Conservation (phyloP, 1,140 invertebrate species). For the Teleopsis dalmanni region DNA sequence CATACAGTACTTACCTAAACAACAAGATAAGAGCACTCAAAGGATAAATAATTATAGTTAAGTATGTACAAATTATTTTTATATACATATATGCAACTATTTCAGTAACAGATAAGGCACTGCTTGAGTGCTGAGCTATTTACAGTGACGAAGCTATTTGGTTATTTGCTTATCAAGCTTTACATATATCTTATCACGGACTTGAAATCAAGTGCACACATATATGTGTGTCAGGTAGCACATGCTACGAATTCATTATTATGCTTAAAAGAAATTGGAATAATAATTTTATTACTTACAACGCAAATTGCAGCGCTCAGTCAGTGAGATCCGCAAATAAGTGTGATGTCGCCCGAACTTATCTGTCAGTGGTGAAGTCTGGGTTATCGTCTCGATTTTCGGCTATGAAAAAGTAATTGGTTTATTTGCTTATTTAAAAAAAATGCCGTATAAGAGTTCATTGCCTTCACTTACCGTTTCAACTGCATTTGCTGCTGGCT, state of each 20-base stretch:
- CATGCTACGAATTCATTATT: neutral
- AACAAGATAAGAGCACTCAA: too few relatives aligned
- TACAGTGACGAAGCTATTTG: neutral
- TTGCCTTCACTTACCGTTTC: too few relatives aligned
- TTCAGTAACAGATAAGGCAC: too few relatives aligned
- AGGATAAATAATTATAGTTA: neutral
- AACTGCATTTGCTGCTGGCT: too few relatives aligned
- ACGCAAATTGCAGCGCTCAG: slow-evolving; percentile 92
- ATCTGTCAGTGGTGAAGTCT: slow-evolving; percentile 53
- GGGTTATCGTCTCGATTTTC: slow-evolving; percentile 7
- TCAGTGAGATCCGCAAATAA: slow-evolving; percentile 92
- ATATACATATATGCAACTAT: neutral
- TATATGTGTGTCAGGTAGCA: too few relatives aligned
- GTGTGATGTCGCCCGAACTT: slow-evolving; percentile 80
- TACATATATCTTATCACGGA: slow-evolving; percentile 1
- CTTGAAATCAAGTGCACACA: neutral
- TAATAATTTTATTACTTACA: slow-evolving; percentile 57
- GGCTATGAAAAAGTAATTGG: too few relatives aligned
- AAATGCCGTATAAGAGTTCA: too few relatives aligned
- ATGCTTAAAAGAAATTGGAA: neutral
- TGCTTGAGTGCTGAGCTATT: neutral
- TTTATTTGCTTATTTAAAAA: too few relatives aligned
- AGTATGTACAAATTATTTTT: neutral
- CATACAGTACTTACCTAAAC: slow-evolving; percentile 88
- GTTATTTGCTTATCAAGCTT: too few relatives aligned